phyloP scores from a whole-genome alignment of 64 coral and sea anemone genomes.

The Montipora cactus region DNA sequence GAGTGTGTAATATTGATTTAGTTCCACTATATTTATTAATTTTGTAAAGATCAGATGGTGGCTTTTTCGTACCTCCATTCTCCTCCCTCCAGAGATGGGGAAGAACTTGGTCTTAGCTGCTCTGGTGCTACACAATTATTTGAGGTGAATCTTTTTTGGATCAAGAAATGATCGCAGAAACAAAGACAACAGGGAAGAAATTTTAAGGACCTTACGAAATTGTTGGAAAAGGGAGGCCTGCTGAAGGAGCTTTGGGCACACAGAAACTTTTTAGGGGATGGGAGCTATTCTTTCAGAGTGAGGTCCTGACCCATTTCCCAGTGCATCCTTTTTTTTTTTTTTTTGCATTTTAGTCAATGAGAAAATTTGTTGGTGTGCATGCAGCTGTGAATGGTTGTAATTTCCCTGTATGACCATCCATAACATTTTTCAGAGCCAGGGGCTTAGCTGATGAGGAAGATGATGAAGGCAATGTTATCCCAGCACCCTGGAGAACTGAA shows the following conservation, averaged over 20 bases:
- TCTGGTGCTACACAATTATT: constrained; percentile 66
- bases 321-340: background rate
- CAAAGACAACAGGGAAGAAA: constrained; percentile 11
- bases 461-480: constrained; percentile 36
- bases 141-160: constrained; percentile 20
- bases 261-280: no score
- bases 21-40: constrained; percentile 31
- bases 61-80: constrained; percentile 43
- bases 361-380: constrained; percentile 10
- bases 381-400: background rate
- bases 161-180: constrained; percentile 5
- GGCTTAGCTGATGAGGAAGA: constrained; percentile 31
- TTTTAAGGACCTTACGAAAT: background rate
- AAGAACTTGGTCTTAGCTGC: constrained; percentile 60
- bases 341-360: background rate
- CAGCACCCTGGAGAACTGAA: constrained; percentile 57
- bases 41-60: constrained; percentile 41
- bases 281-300: background rate
- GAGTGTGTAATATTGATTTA: background rate
- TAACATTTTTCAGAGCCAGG: constrained; percentile 39
- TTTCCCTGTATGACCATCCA: constrained; percentile 40
- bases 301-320: constrained; percentile 3
- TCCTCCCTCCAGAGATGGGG: constrained; percentile 52
- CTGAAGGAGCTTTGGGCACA: background rate
- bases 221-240: constrained; percentile 1